Percentiles rank a stretch among this genome's conserved stretches.
Conservation (phyloP, 2,797 vertebrate species). For the Rhynchonycteris naso region DNA sequence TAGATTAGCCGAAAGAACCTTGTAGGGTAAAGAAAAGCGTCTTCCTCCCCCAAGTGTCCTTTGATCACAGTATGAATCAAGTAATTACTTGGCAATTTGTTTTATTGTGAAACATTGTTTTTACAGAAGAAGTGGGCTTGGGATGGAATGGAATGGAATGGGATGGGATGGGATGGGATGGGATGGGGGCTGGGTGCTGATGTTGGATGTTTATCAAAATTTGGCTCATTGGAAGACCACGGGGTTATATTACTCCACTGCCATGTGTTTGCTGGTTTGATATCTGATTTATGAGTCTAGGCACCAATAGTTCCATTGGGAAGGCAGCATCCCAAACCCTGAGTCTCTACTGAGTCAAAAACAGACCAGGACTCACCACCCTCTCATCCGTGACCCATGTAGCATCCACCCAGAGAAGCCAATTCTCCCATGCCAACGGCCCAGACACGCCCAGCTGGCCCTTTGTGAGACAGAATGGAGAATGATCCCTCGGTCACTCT, state of each 20-base stretch:
- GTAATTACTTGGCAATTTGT: neutral
- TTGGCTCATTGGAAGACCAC: neutral
- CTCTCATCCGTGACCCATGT: accelerated
- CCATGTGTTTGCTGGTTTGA: neutral
- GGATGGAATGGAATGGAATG: neutral
- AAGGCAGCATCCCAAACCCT: neutral
- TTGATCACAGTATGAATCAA: neutral
- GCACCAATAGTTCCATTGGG: neutral
- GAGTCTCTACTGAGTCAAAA: neutral
- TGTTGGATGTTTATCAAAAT: neutral
- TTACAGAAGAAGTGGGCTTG: neutral
- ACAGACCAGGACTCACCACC: neutral
- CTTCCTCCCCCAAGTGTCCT: neutral
- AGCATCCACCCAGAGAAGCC: neutral
- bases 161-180: too few relatives aligned
- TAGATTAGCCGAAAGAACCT: neutral
- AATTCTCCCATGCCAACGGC: neutral
- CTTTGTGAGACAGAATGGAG: neutral
- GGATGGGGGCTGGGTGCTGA: neutral
- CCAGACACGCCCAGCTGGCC: neutral
- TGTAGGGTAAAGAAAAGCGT: neutral
- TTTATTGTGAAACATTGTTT: neutral
- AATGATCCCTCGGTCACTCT: neutral
- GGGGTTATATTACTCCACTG: neutral
- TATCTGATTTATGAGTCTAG: neutral